Percentiles rank a stretch among this genome's conserved stretches.
These are phyloP conservation scores for Actinia tenebrosa DNA, from an alignment of 64 coral and sea anemone species.

Conservation along the genomic window DNA sequence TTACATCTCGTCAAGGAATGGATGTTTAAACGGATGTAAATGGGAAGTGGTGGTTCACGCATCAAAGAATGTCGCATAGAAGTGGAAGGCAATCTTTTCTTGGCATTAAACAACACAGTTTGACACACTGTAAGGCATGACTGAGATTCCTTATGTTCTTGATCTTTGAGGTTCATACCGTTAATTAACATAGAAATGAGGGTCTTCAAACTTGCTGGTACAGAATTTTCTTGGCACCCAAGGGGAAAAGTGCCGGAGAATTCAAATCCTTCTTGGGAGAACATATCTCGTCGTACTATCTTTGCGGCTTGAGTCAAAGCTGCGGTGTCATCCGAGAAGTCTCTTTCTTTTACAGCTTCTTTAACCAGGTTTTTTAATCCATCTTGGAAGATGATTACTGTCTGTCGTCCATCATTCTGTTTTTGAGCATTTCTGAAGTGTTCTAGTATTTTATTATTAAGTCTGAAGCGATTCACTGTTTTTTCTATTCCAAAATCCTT, in stretches of 20 bases:
- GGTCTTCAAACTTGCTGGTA: constrained; percentile 30
- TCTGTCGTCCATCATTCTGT: constrained; percentile 49
- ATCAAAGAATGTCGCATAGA: background rate
- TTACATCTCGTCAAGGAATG: constrained; percentile 47
- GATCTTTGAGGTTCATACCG: constrained; percentile 35
- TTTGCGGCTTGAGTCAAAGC: constrained; percentile 39
- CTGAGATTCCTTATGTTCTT: constrained; percentile 21
- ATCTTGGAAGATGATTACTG: constrained; percentile 13
- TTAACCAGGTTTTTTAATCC: constrained; percentile 18
- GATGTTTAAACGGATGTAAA: constrained; percentile 46
- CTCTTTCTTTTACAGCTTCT: constrained; percentile 1
- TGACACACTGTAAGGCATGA: constrained; percentile 32
- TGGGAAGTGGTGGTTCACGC: constrained; percentile 38
- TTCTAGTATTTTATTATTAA: too few relatives aligned
- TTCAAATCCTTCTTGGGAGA: constrained; percentile 27
- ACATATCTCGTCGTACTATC: constrained; percentile 51
- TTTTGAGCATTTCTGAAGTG: background rate
- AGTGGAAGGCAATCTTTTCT: constrained; percentile 19
- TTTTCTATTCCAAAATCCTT: background rate
- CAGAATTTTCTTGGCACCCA: constrained; percentile 12
- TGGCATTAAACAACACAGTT: constrained; percentile 33
- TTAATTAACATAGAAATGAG: constrained; percentile 51
- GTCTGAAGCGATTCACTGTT: too few relatives aligned
- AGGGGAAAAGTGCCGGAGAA: constrained; percentile 44
- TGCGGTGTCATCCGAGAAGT: constrained; percentile 9